Evolutionary conservation across 2,797 vertebrate species (phyloP).

Genomic region (Pseudochirops cupreus): DNA sequence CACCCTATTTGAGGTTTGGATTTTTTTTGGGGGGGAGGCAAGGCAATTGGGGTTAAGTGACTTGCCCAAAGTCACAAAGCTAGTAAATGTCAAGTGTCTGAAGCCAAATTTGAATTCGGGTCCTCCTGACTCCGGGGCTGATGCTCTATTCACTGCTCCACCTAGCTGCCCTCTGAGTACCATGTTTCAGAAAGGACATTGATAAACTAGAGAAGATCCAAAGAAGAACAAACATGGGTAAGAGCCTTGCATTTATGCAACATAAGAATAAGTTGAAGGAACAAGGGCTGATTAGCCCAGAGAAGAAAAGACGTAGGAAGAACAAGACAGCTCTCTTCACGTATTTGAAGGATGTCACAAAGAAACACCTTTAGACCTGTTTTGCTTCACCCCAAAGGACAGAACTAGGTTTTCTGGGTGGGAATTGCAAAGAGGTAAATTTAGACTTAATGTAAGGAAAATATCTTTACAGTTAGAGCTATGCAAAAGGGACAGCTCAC

Average conservation of each 20-base stretch:
- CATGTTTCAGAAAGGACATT: neutral
- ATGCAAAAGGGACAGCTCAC: neutral
- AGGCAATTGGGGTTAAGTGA: no score
- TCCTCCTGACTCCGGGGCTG: no score
- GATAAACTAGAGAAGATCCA: neutral
- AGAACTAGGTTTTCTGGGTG: neutral
- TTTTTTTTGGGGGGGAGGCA: no score
- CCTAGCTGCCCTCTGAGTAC: no score
- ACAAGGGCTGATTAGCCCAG: neutral
- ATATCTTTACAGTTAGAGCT: neutral
- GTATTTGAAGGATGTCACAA: neutral
- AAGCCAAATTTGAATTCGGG: no score
- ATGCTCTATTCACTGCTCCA: no score
- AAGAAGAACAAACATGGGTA: neutral
- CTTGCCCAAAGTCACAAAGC: no score
- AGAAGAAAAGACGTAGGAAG: neutral
- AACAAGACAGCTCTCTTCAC: neutral
- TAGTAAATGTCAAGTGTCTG: no score
- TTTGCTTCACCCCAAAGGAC: neutral
- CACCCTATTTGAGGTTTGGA: neutral
- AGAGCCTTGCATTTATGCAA: neutral
- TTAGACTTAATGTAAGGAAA: neutral
- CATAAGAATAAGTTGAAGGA: neutral
- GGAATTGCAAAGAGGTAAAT: neutral
- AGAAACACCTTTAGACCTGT: neutral